Base-by-base conservation (phyloP, 2,797 vertebrate species). In the Gambusia yucatana region DNA sequence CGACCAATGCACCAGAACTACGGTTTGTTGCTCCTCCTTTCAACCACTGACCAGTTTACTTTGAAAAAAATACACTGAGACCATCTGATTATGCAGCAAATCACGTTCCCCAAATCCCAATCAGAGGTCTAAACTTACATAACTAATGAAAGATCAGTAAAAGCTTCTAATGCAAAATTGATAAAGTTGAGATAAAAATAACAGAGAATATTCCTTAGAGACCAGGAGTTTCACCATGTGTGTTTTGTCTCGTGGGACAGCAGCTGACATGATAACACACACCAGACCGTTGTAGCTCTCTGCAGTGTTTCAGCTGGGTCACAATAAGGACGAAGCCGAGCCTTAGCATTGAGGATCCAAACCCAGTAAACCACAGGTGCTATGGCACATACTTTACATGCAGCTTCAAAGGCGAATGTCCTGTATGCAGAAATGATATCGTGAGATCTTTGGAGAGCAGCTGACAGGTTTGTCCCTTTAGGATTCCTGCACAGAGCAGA, bases 191-290 rank as follows among this genome's bases (percentile, higher is more conserved):
- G 48, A 48, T 25, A 25, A 73, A 77, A 69, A 78, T 0, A n/a
- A 46, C 22, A 16, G 55, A 55, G 44, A 72, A 73, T 76, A 83
- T 77, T 90, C 78, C 86, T 59, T 6, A 57, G 77, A 76, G 85
- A 82, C 80, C 30, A 52, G 30, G 0, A 71, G 65, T 76, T 77
- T 75, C 57, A 70, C 9, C 36, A 41, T 74, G 83, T 80, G 74
- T 65, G 80, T 89, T 93, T 82, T 91, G 89, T 93, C 89, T 93
- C 33, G 3, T n/a, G 79, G 72, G 85, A 84, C n/a, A 10, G 76
- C 85, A 89, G 90, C 91, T 94, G 94, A 95, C 87, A 81, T 81
- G 91, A 92, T 94, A 95, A 95, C 92, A 90, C 84, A 86, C 85
- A 88, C 44, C 92, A 94, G 93, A 91, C 81, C 67, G 75, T 73